These are phyloP conservation scores for Hemicentrotus pulcherrimus DNA, from an alignment of 35 echinoderm and acorn worm genomes.

Conservation along the genomic window DNA sequence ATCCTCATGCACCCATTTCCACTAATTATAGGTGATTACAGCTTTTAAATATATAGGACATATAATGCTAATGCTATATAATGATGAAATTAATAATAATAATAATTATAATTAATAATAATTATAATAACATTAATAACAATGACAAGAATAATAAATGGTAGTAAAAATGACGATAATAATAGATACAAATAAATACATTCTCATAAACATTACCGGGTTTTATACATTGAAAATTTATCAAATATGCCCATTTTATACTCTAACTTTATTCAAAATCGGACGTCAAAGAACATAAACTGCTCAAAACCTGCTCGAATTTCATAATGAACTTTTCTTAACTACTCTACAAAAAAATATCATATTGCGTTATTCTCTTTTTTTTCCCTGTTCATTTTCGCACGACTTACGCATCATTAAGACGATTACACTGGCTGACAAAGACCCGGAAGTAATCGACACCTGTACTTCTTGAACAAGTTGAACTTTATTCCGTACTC, in stretches of 20 bases:
- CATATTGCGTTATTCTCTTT: neutral
- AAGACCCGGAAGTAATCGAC: neutral
- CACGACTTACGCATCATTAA: neutral
- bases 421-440: neutral
- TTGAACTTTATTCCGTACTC: slow-evolving; percentile 11
- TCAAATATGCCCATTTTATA: neutral
- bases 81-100: no score
- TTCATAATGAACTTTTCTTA: neutral
- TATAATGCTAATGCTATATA: no score
- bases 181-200: no score
- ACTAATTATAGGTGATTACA: no score
- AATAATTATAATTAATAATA: no score
- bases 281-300: neutral
- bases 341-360: neutral
- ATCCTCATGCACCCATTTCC: no score
- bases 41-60: no score
- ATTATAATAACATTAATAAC: no score
- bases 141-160: no score
- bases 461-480: neutral
- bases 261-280: neutral
- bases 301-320: neutral
- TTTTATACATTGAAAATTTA: neutral
- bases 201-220: no score
- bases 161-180: no score
- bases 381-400: slow-evolving; percentile 1